Evolutionary conservation across 2,797 vertebrate species (phyloP).

Genomic region (Brotogeris chrysoptera): DNA sequence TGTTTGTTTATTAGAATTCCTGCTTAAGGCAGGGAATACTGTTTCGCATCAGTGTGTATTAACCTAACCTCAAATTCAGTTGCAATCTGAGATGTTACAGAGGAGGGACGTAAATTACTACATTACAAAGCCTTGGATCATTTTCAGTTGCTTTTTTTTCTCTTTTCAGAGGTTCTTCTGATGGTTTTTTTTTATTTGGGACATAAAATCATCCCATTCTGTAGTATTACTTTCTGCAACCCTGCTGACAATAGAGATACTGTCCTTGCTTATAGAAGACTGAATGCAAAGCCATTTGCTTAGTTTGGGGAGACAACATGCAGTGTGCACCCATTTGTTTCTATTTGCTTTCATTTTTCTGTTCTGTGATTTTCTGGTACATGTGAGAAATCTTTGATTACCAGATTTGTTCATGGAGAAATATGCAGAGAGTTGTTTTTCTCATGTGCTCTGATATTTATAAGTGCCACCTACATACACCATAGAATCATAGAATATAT

Average conservation of each 20-base stretch:
- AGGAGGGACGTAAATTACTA: not conserved
- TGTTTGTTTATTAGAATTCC: not conserved
- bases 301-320: not conserved
- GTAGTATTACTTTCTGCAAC: not conserved
- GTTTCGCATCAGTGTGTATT: not conserved
- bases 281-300: not conserved
- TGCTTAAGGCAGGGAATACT: not conserved
- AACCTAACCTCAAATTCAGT: not conserved
- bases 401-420: conserved; percentile 29
- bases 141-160: not conserved
- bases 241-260: not conserved
- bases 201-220: not conserved
- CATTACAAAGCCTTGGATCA: not conserved
- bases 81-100: not conserved
- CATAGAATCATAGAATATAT: not conserved
- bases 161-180: not conserved
- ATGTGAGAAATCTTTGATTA: conserved; percentile 22
- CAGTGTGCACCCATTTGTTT: not conserved
- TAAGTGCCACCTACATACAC: not conserved
- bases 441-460: conserved; percentile 51
- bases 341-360: not conserved
- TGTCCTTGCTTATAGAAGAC: not conserved
- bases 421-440: conserved; percentile 31
- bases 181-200: not conserved
- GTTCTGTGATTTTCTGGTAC: conserved; percentile 21